Percentiles rank a stretch among this genome's conserved stretches.
These are phyloP conservation scores for Pandion haliaetus DNA, from an alignment of 2,113 vertebrate genomes.

Conservation along the genomic window DNA sequence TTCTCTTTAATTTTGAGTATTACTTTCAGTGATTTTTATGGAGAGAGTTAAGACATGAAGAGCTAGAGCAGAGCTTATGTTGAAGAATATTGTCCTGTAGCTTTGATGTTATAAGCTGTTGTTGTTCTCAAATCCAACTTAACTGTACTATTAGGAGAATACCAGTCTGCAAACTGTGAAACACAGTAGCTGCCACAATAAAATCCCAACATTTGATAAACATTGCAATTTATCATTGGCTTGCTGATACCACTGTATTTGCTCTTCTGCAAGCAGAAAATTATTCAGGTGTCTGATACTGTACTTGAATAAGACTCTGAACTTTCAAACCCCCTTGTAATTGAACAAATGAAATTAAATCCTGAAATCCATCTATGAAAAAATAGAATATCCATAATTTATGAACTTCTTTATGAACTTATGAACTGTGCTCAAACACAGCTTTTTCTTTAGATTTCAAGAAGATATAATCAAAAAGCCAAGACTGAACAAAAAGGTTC, in stretches of 20 bases:
- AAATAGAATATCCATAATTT: background rate
- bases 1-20: background rate
- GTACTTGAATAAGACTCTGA: background rate
- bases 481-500: background rate
- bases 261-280: background rate
- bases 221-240: background rate
- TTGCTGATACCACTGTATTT: background rate
- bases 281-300: background rate
- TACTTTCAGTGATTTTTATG: background rate
- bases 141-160: background rate
- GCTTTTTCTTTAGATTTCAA: background rate
- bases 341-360: background rate
- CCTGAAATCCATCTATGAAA: background rate
- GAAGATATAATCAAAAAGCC: background rate
- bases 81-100: background rate
- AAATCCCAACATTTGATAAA: background rate
- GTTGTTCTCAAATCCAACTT: background rate
- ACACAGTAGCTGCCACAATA: background rate
- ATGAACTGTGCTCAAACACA: background rate
- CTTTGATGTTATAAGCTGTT: background rate
- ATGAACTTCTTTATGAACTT: background rate
- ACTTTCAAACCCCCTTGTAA: background rate
- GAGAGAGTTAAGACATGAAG: background rate
- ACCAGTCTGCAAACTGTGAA: background rate
- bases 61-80: background rate